phyloP scores from a whole-genome alignment of 2,113 vertebrate genomes.

The Tragelaphus strepsiceros region DNA sequence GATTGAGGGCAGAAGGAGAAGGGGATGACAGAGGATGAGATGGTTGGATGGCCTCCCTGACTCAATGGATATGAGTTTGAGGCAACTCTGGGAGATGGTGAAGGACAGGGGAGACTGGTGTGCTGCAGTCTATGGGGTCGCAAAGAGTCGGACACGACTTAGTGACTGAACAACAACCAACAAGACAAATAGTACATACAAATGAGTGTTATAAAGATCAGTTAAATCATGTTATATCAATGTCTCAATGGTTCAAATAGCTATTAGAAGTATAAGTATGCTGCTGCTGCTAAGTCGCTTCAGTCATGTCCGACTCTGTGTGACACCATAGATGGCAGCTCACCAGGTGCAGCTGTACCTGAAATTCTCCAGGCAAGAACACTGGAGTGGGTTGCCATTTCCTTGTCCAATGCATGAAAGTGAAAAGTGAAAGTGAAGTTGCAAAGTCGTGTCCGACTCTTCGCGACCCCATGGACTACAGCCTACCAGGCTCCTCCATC shows the following conservation, averaged over 20 bases:
- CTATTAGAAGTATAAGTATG: neutral
- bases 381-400: too few relatives aligned
- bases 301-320: too few relatives aligned
- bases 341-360: too few relatives aligned
- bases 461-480: too few relatives aligned
- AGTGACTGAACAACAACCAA: neutral
- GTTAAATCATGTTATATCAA: neutral
- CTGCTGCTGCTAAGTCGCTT: too few relatives aligned
- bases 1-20: neutral
- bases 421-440: too few relatives aligned
- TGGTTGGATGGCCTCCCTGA: neutral
- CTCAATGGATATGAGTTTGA: neutral
- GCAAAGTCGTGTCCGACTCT: too few relatives aligned
- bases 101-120: accelerated
- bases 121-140: neutral
- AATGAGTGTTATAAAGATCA: neutral
- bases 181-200: neutral
- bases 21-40: neutral
- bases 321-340: too few relatives aligned
- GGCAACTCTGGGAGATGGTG: neutral
- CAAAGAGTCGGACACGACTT: neutral
- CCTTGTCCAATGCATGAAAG: too few relatives aligned
- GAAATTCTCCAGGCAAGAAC: too few relatives aligned
- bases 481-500: too few relatives aligned
- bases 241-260: neutral